Percentiles rank a stretch among this genome's conserved stretches.
Conservation (phyloP, 2,888 invertebrate species). For the Empis livida region DNA sequence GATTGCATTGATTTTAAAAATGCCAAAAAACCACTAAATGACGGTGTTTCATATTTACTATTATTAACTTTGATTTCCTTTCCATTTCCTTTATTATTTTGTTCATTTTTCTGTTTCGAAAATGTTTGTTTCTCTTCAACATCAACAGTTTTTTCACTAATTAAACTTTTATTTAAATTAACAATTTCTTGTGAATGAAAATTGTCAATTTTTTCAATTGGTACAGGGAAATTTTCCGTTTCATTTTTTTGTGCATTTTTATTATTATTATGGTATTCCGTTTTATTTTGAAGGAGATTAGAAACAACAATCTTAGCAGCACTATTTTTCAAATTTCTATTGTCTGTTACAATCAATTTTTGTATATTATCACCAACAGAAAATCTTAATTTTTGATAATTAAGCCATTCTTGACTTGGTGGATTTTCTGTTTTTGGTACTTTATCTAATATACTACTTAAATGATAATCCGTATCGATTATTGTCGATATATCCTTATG, state of each 20-base stretch:
- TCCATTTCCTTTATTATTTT: not conserved
- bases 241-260: no score
- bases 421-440: not conserved
- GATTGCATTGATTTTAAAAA: conserved; percentile 28
- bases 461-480: not conserved
- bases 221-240: no score
- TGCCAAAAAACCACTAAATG: conserved; percentile 26
- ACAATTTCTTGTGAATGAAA: no score
- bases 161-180: no score
- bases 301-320: not conserved
- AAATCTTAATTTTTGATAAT: not conserved
- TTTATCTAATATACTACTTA: not conserved
- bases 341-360: not conserved
- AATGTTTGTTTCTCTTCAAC: not conserved
- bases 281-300: not conserved
- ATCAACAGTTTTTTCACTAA: no score
- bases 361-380: not conserved
- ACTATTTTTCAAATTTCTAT: not conserved
- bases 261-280: not conserved
- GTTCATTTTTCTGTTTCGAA: not conserved
- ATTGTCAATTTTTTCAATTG: no score
- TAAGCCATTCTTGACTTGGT: not conserved
- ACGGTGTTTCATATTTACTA: conserved; percentile 14
- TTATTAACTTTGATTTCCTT: not conserved
- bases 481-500: not conserved